These are phyloP conservation scores for Dryomyza anilis DNA, from an alignment of 2,888 invertebrate genomes.

Conservation along the genomic window DNA sequence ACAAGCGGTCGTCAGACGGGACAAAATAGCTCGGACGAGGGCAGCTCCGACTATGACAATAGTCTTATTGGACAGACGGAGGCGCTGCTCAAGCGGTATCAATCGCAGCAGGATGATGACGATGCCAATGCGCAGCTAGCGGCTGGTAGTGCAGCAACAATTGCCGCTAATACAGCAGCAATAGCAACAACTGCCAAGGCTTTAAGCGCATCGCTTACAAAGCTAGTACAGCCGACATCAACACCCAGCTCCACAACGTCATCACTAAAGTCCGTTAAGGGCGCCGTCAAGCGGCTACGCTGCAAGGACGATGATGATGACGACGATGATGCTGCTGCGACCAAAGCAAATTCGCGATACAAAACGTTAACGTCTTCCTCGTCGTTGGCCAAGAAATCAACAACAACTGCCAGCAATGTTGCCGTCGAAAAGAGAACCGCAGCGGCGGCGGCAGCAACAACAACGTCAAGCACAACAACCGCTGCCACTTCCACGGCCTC, in stretches of 20 bases:
- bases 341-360: constrained; percentile 40
- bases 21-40: constrained; percentile 63
- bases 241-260: constrained; percentile 52
- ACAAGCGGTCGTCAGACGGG: constrained; percentile 59
- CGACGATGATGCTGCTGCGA: no score
- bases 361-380: constrained; percentile 41
- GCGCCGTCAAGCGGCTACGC: constrained; percentile 57
- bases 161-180: background rate
- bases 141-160: constrained; percentile 14
- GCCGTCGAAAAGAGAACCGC: no score
- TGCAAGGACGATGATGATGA: constrained; percentile 57
- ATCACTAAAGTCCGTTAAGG: constrained; percentile 54
- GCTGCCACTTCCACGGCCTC: constrained; percentile 30
- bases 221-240: constrained; percentile 24
- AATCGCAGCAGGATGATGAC: constrained; percentile 46
- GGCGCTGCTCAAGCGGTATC: constrained; percentile 56
- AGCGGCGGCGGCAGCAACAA: constrained; percentile 36
- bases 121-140: constrained; percentile 49
- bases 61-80: constrained; percentile 59
- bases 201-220: background rate
- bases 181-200: no score
- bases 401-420: constrained; percentile 36
- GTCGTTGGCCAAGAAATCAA: constrained; percentile 54
- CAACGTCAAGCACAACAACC: constrained; percentile 35
- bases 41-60: constrained; percentile 64